Conservation (phyloP, 1,140 invertebrate species). For the Psilanteris sp. region DNA sequence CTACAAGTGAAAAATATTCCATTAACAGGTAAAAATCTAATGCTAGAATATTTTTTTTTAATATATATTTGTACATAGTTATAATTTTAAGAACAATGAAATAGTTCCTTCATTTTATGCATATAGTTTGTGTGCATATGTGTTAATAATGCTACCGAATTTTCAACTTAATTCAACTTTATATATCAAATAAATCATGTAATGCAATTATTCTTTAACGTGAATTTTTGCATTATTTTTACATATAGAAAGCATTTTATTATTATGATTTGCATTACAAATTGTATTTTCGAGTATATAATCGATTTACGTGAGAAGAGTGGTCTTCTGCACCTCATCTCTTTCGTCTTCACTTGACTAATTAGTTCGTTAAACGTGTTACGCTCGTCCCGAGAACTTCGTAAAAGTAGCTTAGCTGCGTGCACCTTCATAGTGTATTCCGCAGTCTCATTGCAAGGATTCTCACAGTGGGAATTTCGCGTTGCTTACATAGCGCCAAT, state of each 20-base stretch:
- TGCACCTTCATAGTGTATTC: slow-evolving; percentile 47
- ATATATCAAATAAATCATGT: slow-evolving; percentile 31
- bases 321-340: slow-evolving; percentile 42
- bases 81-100: too few relatives aligned
- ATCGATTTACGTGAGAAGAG: slow-evolving; percentile 59
- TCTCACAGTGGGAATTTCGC: slow-evolving; percentile 70
- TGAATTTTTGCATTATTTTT: slow-evolving; percentile 14
- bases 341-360: slow-evolving; percentile 56
- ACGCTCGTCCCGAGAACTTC: slow-evolving; percentile 60
- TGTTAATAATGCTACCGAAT: too few relatives aligned
- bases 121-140: too few relatives aligned
- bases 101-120: too few relatives aligned
- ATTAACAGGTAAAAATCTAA: too few relatives aligned
- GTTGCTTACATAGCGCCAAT: slow-evolving; percentile 51
- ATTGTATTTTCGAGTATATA: slow-evolving; percentile 51
- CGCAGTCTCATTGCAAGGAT: slow-evolving; percentile 53
- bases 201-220: too few relatives aligned
- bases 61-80: too few relatives aligned
- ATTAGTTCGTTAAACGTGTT: slow-evolving; percentile 66
- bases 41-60: too few relatives aligned
- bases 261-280: slow-evolving; percentile 45
- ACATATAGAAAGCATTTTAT: slow-evolving; percentile 27
- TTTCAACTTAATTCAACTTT: too few relatives aligned
- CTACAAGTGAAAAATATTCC: slow-evolving; percentile 31
- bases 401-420: slow-evolving; percentile 68